Conservation (phyloP, 2,888 invertebrate genomes). For the Phalera bucephala region DNA sequence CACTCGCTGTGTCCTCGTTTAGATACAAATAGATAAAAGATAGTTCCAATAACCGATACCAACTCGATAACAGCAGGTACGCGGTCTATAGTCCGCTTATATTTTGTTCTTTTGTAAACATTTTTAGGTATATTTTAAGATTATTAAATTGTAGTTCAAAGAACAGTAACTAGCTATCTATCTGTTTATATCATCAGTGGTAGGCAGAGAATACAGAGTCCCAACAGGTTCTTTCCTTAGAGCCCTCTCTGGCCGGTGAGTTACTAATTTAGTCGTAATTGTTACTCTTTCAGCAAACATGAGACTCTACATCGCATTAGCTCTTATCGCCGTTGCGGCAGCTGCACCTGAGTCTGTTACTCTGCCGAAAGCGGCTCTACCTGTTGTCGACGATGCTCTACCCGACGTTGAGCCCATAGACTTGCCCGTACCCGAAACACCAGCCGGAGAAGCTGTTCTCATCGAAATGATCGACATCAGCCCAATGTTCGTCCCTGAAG, state of each 20-base stretch:
- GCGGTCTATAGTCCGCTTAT: too few relatives aligned
- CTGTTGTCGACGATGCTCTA: slow-evolving; percentile 16
- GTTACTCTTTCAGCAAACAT: slow-evolving; percentile 36
- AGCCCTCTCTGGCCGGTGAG: too few relatives aligned
- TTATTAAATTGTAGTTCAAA: too few relatives aligned
- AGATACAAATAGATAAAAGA: slow-evolving; percentile 11
- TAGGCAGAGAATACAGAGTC: too few relatives aligned
- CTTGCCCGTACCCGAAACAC: slow-evolving; percentile 1
- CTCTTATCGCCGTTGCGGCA: slow-evolving; percentile 49
- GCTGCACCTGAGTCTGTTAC: slow-evolving; percentile 35
- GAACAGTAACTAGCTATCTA: too few relatives aligned
- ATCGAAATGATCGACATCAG: slow-evolving; percentile 19
- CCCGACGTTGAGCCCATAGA: slow-evolving; percentile 11
- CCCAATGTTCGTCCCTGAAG: slow-evolving; percentile 26
- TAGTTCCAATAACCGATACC: slow-evolving; percentile 4
- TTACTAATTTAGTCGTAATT: too few relatives aligned
- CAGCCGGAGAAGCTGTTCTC: slow-evolving; percentile 5
- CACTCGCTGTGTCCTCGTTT: slow-evolving; percentile 5
- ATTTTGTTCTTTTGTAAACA: too few relatives aligned
- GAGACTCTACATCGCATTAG: slow-evolving; percentile 56
- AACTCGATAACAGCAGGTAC: too few relatives aligned
- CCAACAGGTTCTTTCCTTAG: too few relatives aligned
- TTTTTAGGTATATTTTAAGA: too few relatives aligned
- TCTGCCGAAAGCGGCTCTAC: slow-evolving; percentile 19
- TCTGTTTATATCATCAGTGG: too few relatives aligned